These are phyloP conservation scores for Eupithecia subumbrata DNA, from an alignment of 2,888 invertebrate species.

Conservation along the genomic window DNA sequence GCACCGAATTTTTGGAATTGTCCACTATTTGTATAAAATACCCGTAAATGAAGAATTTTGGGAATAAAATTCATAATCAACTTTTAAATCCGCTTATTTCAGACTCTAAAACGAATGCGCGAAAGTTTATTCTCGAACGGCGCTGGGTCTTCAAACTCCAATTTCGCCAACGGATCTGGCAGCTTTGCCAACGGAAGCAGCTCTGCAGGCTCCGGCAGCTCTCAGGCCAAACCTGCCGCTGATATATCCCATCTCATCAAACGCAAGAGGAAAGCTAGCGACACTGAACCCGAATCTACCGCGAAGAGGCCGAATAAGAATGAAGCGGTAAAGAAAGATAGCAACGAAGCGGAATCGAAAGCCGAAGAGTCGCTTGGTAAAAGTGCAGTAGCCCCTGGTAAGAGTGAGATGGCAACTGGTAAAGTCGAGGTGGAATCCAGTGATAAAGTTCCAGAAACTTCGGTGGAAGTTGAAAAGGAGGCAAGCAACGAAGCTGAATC, in stretches of 20 bases:
- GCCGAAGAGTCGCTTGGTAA: neutral
- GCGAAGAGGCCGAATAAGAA: conserved; percentile 84
- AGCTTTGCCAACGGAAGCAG: conserved; percentile 68
- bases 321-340: conserved; percentile 29
- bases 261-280: conserved; percentile 89
- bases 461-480: conserved; percentile 10
- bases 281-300: conserved; percentile 81
- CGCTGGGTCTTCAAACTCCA: conserved; percentile 70
- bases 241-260: conserved; percentile 93
- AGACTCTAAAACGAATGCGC: conserved; percentile 75
- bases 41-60: neutral
- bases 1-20: neutral
- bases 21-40: neutral
- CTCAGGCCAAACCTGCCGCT: conserved; percentile 85
- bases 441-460: conserved; percentile 7
- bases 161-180: conserved; percentile 84
- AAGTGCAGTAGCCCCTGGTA: neutral
- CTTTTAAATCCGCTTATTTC: conserved; percentile 33
- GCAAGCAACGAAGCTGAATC: neutral
- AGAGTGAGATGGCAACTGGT: conserved; percentile 3
- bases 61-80: neutral
- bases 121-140: conserved; percentile 69
- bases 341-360: conserved; percentile 9
- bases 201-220: conserved; percentile 51
- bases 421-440: conserved; percentile 10